These are phyloP conservation scores for Daphoenositta chrysoptera DNA, from an alignment of 2,113 vertebrate genomes.

Conservation along the genomic window DNA sequence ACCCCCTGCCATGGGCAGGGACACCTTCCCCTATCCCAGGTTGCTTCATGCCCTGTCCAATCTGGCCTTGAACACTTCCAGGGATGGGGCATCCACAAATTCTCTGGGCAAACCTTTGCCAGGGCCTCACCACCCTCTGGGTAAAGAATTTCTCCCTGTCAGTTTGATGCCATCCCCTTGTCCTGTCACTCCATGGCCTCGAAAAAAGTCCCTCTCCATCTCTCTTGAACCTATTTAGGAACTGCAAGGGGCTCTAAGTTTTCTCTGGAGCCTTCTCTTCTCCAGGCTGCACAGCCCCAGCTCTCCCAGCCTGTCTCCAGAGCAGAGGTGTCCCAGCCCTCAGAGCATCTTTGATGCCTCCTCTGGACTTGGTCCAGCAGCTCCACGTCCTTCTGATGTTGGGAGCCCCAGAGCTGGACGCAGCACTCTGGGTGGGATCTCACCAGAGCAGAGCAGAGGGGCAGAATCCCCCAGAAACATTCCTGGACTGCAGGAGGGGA, in stretches of 20 bases:
- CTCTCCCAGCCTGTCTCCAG: not conserved
- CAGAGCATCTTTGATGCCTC: not conserved
- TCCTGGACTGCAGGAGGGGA: not conserved
- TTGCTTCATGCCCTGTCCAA: rapidly evolving
- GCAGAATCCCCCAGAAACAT: not conserved
- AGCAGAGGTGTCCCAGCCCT: not conserved
- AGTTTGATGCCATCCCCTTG: not conserved
- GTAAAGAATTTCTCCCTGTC: not conserved
- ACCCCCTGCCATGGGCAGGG: not conserved
- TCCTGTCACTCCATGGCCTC: not conserved
- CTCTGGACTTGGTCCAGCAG: not conserved
- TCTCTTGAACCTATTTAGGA: not conserved
- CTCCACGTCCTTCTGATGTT: rapidly evolving
- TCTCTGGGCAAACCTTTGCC: not conserved
- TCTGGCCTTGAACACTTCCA: not conserved
- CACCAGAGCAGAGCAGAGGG: not conserved
- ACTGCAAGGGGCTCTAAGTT: not conserved
- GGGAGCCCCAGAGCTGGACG: not conserved
- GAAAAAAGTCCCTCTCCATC: not conserved
- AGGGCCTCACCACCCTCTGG: not conserved
- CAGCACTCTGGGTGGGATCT: not conserved
- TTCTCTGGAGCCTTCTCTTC: not conserved
- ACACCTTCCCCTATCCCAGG: not conserved
- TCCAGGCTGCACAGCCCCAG: not conserved
- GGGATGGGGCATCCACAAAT: rapidly evolving